Base-by-base conservation (phyloP, 2,113 vertebrate genomes). In the Tor tambroides region DNA sequence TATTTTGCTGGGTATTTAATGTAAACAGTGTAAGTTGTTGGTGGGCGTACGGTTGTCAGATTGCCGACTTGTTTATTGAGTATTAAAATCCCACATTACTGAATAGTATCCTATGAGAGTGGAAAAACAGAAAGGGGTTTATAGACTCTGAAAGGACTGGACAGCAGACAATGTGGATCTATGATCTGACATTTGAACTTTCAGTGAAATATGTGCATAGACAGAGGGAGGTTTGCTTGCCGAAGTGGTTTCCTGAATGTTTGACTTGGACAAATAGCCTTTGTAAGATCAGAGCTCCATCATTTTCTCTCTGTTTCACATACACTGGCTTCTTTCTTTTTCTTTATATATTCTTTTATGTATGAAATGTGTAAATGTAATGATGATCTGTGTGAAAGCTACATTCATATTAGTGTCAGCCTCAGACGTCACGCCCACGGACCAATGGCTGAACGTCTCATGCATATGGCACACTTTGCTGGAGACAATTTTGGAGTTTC, bases 31-130 rank as follows among this genome's bases (percentile, higher is more conserved):
- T 67, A 74, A 63, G 65, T 89, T 89, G 88, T 61, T 65, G 17
- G 54, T 28, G 23, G 17, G 23, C 7, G 19, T 78, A 61, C 2
- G 56, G 49, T 87, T 72, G 83, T 85, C 88, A 89, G 83, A 88
- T 89, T 85, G 81, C 74, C 89, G 89, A 80, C 49, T 86, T 80
- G 76, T 87, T 87, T 89, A 89, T 35, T 43, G 65, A 87, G 85
- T 28, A 17, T 65, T 79, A 14, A 41, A 85, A 43, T 32, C 38
- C 65, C 63, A 65, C 84, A 28, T 19, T 81, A 51, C 76, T 87
- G 76, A 89, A 76, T 76, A 17, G 56, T 23, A 38, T 84, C 46
- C 80, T 80, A 35, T 43, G 74, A 69, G 43, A 56, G 72, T 87
- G 80, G 86, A 84, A 84, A 81, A 69, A 6, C n/a, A 30, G 61